Conservation (phyloP, 2,888 invertebrate species). For the Heliconius aoede region DNA sequence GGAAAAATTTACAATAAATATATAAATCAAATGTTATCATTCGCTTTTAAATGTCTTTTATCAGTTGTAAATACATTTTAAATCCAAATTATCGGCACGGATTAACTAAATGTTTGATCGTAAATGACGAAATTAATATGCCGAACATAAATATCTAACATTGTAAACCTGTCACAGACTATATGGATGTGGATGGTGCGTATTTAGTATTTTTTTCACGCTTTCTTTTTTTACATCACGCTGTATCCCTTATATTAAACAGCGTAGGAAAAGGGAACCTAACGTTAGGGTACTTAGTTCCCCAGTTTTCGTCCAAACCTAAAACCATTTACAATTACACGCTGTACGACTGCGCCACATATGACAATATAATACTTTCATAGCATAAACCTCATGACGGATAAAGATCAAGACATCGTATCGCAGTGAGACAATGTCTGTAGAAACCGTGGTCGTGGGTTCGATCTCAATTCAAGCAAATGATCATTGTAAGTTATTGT, state of each 20-base stretch:
- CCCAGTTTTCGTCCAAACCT: too few relatives aligned
- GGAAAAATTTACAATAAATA: slow-evolving; percentile 39
- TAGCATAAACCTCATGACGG: too few relatives aligned
- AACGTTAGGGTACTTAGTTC: not conserved
- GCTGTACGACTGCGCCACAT: too few relatives aligned
- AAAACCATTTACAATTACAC: too few relatives aligned
- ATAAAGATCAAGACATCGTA: too few relatives aligned
- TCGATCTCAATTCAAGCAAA: too few relatives aligned
- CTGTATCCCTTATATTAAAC: not conserved
- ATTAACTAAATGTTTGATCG: slow-evolving; percentile 70
- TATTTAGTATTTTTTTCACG: not conserved
- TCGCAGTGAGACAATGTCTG: too few relatives aligned
- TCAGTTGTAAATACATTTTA: slow-evolving; percentile 69
- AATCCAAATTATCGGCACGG: slow-evolving; percentile 69
- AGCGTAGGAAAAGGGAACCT: not conserved
- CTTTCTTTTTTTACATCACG: not conserved
- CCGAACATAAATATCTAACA: slow-evolving; percentile 43
- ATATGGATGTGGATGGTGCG: not conserved
- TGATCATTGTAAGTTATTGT: too few relatives aligned
- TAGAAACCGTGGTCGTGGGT: too few relatives aligned
- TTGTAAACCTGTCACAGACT: slow-evolving; percentile 2
- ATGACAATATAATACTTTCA: too few relatives aligned
- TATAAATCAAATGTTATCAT: slow-evolving; percentile 83
- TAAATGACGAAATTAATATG: slow-evolving; percentile 58
- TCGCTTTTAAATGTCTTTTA: slow-evolving; percentile 71